Conservation (phyloP, 2,888 invertebrate species). For the Zhuqinia jingwanae region DNA sequence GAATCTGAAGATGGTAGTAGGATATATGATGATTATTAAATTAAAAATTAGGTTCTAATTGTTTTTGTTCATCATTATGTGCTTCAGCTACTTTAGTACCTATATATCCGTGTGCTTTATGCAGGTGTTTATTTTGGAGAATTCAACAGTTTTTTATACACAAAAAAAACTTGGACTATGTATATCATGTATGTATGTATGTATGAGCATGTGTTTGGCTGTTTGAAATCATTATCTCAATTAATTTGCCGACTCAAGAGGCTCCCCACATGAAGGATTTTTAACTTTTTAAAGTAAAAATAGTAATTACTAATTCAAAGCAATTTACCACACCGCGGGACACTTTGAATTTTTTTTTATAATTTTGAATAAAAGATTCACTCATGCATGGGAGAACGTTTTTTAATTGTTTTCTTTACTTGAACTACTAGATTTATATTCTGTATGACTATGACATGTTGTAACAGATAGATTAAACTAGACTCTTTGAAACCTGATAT, state of each 20-base stretch:
- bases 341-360: neutral
- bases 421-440: no score
- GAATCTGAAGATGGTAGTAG: no score
- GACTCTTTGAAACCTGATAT: no score
- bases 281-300: constrained; percentile 4
- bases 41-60: no score
- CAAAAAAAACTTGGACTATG: neutral
- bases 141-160: neutral
- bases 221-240: constrained; percentile 18
- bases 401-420: neutral
- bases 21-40: no score
- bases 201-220: neutral
- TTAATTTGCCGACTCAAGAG: constrained; percentile 27
- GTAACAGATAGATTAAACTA: no score
- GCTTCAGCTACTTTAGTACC: no score
- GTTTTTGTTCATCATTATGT: no score
- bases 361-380: neutral
- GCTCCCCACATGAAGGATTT: no score
- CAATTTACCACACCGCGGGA: constrained; percentile 29
- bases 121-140: constrained; percentile 10
- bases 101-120: no score
- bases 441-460: no score
- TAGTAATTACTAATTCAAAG: constrained; percentile 20
- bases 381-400: neutral
- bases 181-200: neutral